phyloP scores from a whole-genome alignment of 2,113 vertebrate species.

The Eonycteris spelaea region DNA sequence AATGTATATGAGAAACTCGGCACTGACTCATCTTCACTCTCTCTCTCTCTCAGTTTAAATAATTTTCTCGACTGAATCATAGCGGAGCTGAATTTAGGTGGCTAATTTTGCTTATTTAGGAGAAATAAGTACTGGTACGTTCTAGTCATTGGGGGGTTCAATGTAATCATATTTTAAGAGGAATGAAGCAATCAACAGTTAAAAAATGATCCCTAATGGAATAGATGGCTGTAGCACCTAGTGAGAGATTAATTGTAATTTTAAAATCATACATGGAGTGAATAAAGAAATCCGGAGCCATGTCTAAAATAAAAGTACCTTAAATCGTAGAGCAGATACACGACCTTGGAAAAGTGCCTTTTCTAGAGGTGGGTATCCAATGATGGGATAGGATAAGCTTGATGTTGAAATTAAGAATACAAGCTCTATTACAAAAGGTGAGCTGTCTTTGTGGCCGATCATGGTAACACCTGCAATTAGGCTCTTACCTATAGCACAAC shows the following conservation, averaged over 20 bases:
- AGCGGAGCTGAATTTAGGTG: not conserved
- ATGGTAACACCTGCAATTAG: not conserved
- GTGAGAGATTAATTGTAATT: not conserved
- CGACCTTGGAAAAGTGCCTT: slow-evolving; percentile 38
- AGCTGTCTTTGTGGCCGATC: not conserved
- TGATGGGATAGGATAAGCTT: not conserved
- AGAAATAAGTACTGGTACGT: not conserved
- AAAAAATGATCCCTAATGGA: not conserved
- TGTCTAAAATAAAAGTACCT: not conserved
- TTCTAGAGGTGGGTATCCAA: slow-evolving; percentile 18
- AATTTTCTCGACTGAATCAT: slow-evolving; percentile 23
- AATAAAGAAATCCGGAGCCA: not conserved
- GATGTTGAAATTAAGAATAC: slow-evolving; percentile 17
- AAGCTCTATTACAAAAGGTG: slow-evolving; percentile 23
- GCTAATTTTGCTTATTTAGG: not conserved
- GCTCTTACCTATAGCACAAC: not conserved
- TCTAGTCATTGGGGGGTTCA: not conserved
- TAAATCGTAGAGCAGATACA: not conserved
- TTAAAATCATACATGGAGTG: not conserved
- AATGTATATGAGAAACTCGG: not conserved
- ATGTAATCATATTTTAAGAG: not conserved
- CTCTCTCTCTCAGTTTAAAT: not conserved
- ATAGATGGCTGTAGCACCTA: not conserved
- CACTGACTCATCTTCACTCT: not conserved
- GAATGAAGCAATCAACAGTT: not conserved